phyloP scores from a whole-genome alignment of 2,797 vertebrate genomes.

The Cottoperca gobio region DNA sequence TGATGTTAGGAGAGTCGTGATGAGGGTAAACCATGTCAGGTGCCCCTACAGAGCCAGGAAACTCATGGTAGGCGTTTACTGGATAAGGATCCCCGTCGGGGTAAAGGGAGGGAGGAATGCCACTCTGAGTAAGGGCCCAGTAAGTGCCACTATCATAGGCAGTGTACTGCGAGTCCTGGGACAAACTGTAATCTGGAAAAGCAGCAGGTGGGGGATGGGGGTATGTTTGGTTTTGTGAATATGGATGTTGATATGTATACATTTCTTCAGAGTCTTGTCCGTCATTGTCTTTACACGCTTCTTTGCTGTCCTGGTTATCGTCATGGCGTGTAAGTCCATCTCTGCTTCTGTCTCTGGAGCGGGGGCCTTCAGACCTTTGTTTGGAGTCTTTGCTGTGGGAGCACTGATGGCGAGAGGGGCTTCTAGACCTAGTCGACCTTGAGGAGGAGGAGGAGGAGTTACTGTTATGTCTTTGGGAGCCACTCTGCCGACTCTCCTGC shows the following conservation, averaged over 20 bases:
- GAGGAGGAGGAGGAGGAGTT: slow-evolving; percentile 26
- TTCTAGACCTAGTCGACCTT: slow-evolving; percentile 28
- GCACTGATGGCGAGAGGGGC: neutral
- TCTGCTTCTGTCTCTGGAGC: slow-evolving; percentile 8
- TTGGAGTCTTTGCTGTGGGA: slow-evolving; percentile 23
- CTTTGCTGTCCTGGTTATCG: neutral
- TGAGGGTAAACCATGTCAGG: neutral
- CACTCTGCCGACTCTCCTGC: neutral
- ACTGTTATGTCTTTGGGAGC: neutral
- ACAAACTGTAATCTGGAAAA: slow-evolving; percentile 3
- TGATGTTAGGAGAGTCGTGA: accelerated
- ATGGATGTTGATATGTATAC: neutral
- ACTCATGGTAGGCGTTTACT: neutral
- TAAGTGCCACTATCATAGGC: neutral
- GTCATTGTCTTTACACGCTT: neutral
- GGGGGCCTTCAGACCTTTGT: neutral
- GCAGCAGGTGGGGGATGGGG: neutral
- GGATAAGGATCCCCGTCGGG: neutral
- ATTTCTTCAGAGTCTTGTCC: neutral
- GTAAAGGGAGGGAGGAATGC: neutral
- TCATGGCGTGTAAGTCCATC: neutral
- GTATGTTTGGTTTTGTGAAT: slow-evolving; percentile 6
- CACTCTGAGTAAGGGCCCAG: slow-evolving; percentile 2
- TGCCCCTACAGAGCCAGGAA: neutral
- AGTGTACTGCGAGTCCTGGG: slow-evolving; percentile 19